Percentiles rank a stretch among this genome's conserved stretches.
Conservation (phyloP, 92 coral and sea anemone genomes). For the Parazoanthus atlanticus region DNA sequence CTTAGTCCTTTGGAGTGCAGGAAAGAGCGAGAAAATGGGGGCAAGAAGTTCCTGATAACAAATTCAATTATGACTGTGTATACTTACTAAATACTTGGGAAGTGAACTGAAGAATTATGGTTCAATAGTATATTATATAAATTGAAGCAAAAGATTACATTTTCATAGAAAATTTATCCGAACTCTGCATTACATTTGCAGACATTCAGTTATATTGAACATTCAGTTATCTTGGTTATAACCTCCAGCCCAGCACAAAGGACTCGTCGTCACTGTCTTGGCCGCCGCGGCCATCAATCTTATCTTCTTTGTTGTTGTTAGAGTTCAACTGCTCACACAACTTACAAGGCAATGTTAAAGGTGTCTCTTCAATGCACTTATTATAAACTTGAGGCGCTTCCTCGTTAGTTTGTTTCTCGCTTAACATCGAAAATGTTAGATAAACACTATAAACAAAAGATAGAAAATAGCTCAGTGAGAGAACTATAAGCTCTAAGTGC, state of each 20-base stretch:
- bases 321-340: slow-evolving; percentile 12
- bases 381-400: neutral
- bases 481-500: neutral
- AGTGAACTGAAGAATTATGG: neutral
- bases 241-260: slow-evolving; percentile 40
- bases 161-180: neutral
- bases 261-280: slow-evolving; percentile 38
- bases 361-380: neutral
- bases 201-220: too few relatives aligned
- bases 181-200: neutral
- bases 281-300: neutral
- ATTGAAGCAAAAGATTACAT: neutral
- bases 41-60: too few relatives aligned
- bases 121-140: too few relatives aligned
- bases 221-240: neutral
- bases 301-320: neutral
- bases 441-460: slow-evolving; percentile 24
- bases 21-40: neutral
- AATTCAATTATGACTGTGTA: neutral
- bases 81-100: too few relatives aligned
- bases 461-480: slow-evolving; percentile 28
- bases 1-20: too few relatives aligned
- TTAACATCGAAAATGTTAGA: slow-evolving; percentile 9
- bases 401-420: neutral
- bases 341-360: neutral